Percentiles rank a stretch among this genome's conserved stretches.
Evolutionary conservation across 1,140 invertebrate genomes (phyloP).

Genomic region (Drosophila baimaii): DNA sequence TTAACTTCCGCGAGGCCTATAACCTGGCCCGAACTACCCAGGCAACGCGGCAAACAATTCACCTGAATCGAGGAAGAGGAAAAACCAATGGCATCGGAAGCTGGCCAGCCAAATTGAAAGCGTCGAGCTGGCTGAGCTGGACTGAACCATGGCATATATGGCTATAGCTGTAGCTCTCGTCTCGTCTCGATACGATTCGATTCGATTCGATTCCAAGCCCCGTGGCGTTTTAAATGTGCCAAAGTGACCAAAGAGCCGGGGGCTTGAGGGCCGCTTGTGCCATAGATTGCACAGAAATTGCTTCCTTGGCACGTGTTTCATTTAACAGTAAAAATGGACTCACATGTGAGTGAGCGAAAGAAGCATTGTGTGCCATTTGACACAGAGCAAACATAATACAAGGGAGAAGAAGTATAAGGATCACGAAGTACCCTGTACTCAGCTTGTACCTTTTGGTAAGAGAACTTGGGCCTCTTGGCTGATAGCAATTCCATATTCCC

Average conservation of each 20-base stretch:
- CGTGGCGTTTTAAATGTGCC: slow-evolving; percentile 66
- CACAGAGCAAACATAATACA: slow-evolving; percentile 11
- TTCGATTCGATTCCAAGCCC: slow-evolving; percentile 36
- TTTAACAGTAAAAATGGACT: slow-evolving; percentile 74
- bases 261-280: slow-evolving; percentile 48
- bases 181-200: slow-evolving; percentile 12
- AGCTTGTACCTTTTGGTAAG: not conserved
- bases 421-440: not conserved
- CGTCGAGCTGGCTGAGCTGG: slow-evolving; percentile 24
- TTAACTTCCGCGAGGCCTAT: slow-evolving; percentile 50
- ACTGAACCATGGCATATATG: slow-evolving; percentile 25
- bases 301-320: slow-evolving; percentile 81
- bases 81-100: slow-evolving; percentile 56
- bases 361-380: slow-evolving; percentile 63
- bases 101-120: slow-evolving; percentile 68
- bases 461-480: not conserved
- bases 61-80: slow-evolving; percentile 2
- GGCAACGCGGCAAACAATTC: slow-evolving; percentile 29
- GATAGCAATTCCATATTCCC: not conserved
- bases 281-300: slow-evolving; percentile 78
- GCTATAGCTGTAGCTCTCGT: slow-evolving; percentile 14
- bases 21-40: slow-evolving; percentile 19
- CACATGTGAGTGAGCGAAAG: slow-evolving; percentile 52
- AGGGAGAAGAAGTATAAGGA: too few species aligned
- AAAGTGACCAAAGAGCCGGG: slow-evolving; percentile 60